Base-by-base conservation (phyloP, 2,113 vertebrate genomes). In the Anguilla rostrata region DNA sequence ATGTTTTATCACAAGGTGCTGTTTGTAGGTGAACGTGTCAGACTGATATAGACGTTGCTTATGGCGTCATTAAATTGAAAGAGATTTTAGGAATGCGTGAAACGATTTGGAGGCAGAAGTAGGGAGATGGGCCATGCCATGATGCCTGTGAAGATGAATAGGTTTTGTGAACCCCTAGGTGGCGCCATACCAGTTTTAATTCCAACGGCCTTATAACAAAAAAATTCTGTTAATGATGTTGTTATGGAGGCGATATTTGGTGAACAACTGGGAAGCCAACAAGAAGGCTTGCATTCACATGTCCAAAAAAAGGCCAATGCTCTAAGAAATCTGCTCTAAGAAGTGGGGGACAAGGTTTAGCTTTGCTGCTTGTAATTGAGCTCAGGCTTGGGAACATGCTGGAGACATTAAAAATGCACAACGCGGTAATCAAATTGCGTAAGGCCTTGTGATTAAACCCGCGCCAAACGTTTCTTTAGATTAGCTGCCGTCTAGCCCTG, bases 331-430 rank as follows among this genome's bases (percentile, higher is more conserved):
- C 85, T 80, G 63, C 22, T 26, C 83, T 85, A 84, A 78, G 81
- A 79, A 84, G 84, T 89, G 57, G 87, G 34, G 46, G 80, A 90
- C 60, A 57, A 71, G 78, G 18, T 66, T 89, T 90, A 4, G 15
- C 82, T 88, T 85, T 87, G 84, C 85, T 86, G 82, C 84, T 78
- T 85, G 56, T 88, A 90, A 90, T 86, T 81, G 87, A 89, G 82
- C 49, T 78, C 83, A 89, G 88, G 40, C 83, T 39, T 78, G 66
- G 82, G 85, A 60, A 89, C 89, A 90, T 89, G 81, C 87, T 90
- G 87, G 82, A 90, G 82, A 90, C 85, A 89, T 92, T 88, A 92
- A 82, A 87, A 41, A 34, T 86, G 71, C 87, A 87, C 88, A 85
- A 87, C 81, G 63, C 85, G 86, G 86, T 88, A 86, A 89, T 86